phyloP scores from a whole-genome alignment of 2,797 vertebrate species.

The Tapera naevia region DNA sequence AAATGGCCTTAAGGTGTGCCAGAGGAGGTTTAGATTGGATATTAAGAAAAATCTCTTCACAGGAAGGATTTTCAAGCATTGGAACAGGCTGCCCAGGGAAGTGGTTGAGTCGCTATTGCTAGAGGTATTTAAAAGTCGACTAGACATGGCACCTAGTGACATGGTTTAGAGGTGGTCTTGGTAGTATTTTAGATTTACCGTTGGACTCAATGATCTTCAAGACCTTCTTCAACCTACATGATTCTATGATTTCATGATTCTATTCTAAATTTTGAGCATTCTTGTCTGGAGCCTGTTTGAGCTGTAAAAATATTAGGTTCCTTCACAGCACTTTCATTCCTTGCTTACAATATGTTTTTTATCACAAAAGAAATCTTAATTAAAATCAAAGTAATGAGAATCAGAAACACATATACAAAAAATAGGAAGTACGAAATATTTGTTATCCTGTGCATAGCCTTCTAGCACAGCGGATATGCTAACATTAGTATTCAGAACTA shows the following conservation, averaged over 20 bases:
- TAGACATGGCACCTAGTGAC: neutral
- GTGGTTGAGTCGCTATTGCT: neutral
- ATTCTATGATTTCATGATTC: neutral
- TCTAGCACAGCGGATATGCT: slow-evolving; percentile 28
- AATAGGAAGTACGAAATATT: neutral
- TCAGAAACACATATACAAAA: neutral
- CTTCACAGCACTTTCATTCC: neutral
- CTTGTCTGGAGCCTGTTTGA: neutral
- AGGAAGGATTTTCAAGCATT: neutral
- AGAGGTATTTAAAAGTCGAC: neutral
- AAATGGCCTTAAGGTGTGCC: no score
- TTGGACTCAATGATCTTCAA: neutral
- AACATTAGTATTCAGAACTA: slow-evolving; percentile 71
- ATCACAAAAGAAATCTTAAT: slow-evolving; percentile 35
- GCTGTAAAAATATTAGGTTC: neutral
- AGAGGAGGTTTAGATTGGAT: no score
- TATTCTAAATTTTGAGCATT: neutral
- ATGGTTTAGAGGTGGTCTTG: neutral
- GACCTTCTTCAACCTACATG: neutral
- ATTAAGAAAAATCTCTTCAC: no score
- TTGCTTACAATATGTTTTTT: neutral
- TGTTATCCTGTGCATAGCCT: slow-evolving; percentile 18
- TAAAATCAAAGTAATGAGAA: slow-evolving; percentile 41
- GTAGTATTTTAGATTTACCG: neutral
- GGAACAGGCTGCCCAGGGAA: neutral